These are phyloP conservation scores for Rhadina sibilatrix DNA, from an alignment of 2,113 vertebrate species.

Conservation along the genomic window DNA sequence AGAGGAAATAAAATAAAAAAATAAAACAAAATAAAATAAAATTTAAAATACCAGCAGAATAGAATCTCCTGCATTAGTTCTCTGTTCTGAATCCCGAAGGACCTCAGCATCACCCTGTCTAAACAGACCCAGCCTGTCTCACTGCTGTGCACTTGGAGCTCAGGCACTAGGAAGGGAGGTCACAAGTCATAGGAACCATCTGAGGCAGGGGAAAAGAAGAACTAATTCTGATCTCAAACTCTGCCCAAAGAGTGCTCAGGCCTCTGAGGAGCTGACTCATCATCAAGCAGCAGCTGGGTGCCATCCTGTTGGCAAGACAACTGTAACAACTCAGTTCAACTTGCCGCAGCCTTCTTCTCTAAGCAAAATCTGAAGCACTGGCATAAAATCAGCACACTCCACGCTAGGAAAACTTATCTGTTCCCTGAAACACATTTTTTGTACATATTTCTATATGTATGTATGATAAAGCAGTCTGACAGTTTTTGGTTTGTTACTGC, in stretches of 20 bases:
- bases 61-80: neutral
- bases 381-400: neutral
- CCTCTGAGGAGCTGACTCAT: neutral
- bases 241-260: neutral
- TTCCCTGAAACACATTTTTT: neutral
- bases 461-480: neutral
- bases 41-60: neutral
- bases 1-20: neutral
- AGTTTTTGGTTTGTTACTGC: neutral
- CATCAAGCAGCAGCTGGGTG: neutral
- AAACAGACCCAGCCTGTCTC: neutral
- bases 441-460: neutral
- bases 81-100: neutral
- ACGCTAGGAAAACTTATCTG: neutral
- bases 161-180: neutral
- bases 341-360: neutral
- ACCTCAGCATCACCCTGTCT: neutral
- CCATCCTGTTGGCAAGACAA: neutral
- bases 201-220: neutral
- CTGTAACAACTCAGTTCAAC: neutral
- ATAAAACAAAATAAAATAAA: neutral
- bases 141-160: neutral
- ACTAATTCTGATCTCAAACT: neutral
- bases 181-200: neutral
- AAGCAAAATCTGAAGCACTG: neutral